Evolutionary conservation across 2,113 vertebrate genomes (phyloP).

Genomic region (Hystrix brachyura): DNA sequence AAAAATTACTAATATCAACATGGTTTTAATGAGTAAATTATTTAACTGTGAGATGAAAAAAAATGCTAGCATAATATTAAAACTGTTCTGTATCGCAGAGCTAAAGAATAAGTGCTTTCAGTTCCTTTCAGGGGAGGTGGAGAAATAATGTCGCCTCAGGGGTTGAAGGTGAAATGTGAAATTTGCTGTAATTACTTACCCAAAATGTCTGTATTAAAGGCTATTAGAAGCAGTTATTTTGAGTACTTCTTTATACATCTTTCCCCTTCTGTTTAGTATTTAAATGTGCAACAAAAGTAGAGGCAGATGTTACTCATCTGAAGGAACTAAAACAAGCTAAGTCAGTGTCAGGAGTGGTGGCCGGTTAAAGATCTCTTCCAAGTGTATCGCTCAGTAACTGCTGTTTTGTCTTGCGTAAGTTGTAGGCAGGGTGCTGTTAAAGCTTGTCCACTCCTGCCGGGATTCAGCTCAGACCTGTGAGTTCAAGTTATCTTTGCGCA

Average conservation of each 20-base stretch:
- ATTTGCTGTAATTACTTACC: slow-evolving; percentile 94
- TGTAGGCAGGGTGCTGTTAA: slow-evolving; percentile 88
- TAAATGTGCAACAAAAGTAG: slow-evolving; percentile 89
- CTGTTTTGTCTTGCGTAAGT: slow-evolving; percentile 87
- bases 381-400: slow-evolving; percentile 85
- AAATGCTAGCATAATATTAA: slow-evolving; percentile 87
- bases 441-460: slow-evolving; percentile 89
- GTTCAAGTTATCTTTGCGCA: slow-evolving; percentile 91
- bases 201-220: slow-evolving; percentile 95
- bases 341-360: slow-evolving; percentile 83
- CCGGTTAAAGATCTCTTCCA: slow-evolving; percentile 76
- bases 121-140: slow-evolving; percentile 91
- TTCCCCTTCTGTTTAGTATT: slow-evolving; percentile 93
- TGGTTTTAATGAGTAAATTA: slow-evolving; percentile 85
- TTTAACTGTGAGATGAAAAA: slow-evolving; percentile 85
- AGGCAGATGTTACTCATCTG: slow-evolving; percentile 90
- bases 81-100: slow-evolving; percentile 84
- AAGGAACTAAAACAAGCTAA: slow-evolving; percentile 81
- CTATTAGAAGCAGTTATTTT: slow-evolving; percentile 96
- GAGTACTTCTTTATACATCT: slow-evolving; percentile 91
- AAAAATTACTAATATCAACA: slow-evolving; percentile 80
- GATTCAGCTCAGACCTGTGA: slow-evolving; percentile 87
- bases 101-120: slow-evolving; percentile 89
- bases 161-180: slow-evolving; percentile 94
- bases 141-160: slow-evolving; percentile 90